Base-by-base conservation (phyloP, 2,888 invertebrate genomes). In the Nyleta sp. region DNA sequence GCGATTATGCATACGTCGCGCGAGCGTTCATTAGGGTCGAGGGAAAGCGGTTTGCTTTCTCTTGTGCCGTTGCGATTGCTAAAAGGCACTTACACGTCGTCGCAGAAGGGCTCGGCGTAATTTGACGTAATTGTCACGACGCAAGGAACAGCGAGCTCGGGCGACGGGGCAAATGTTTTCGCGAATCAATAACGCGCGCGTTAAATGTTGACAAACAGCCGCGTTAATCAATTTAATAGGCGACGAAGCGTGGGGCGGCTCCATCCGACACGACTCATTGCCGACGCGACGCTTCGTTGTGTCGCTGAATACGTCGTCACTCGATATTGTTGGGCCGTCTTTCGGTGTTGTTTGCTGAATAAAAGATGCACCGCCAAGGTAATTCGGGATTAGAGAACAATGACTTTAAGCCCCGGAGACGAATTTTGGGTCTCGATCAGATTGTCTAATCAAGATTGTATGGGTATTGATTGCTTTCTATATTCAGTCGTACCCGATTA, bases 1-100 rank as follows among this genome's bases (percentile, higher is more conserved):
- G 70, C 64, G 76, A 76, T 76, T 76, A 76, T 57, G 64, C 76
- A 70, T 75, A 74, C 67, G 60, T 67, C 28, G 28, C 60, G 28
- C 60, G 62, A 53, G 38, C 46, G 60, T 62, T 75, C 74, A 48
- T 75, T 75, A 75, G 76, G 64, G 70, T 75, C 57, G 64, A 46
- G 40, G 31, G 28, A 38, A 48, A 64, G 50, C 50, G 11, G 50
- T 24, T 13, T 22, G 44, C 59, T 59, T 44, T 44, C 31, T 31
- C 59, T 59, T 31, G 46, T 38, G 42, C 35, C 42, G 53, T 28
- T 18, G 70, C 57, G 70, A 46, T 59, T 50, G 64, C 76, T 64
- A 52, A 70, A 70, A 68, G 70, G 62, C 68, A 75, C 75, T 75
- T 70, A 70, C 60, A n/a, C n/a, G n/a, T n/a, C n/a, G n/a, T 15